These are phyloP conservation scores for Apolygus lucorum DNA, from an alignment of 1,140 invertebrate species.

Conservation along the genomic window DNA sequence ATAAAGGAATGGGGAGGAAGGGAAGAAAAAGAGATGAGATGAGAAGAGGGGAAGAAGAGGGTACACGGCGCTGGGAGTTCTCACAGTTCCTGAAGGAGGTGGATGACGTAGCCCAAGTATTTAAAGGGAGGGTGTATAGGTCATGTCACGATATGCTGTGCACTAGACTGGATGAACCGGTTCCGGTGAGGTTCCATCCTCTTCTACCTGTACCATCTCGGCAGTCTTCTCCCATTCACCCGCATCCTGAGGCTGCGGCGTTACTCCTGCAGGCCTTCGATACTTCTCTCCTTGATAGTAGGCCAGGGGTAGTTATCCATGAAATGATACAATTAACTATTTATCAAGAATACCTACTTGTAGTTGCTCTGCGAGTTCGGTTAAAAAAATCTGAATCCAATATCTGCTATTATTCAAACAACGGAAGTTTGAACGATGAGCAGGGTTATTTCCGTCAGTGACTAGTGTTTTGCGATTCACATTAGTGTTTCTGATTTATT, in stretches of 20 bases:
- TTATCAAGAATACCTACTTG: too few species aligned
- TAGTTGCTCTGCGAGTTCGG: too few species aligned
- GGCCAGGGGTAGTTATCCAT: too few species aligned
- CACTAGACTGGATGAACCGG: slow-evolving; percentile 16
- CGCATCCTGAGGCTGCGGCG: background rate
- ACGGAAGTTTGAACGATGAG: too few species aligned
- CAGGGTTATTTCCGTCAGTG: too few species aligned
- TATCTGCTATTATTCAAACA: too few species aligned
- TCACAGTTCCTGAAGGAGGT: slow-evolving; percentile 14
- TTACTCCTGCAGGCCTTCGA: background rate
- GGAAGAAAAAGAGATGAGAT: background rate
- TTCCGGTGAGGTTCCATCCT: slow-evolving; percentile 4
- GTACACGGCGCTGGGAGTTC: background rate
- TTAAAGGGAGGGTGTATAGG: slow-evolving; percentile 15
- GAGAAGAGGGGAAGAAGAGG: background rate
- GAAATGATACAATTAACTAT: too few species aligned
- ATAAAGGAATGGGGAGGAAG: background rate
- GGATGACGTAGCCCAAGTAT: slow-evolving; percentile 14
- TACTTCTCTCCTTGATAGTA: background rate
- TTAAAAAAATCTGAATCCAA: too few species aligned
- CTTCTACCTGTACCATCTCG: background rate
- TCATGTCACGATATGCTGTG: slow-evolving; percentile 16
- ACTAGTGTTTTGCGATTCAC: too few species aligned
- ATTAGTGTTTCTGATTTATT: too few species aligned
- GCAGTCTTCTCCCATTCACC: slow-evolving; percentile 6